Evolutionary conservation across 2,797 vertebrate species (phyloP).

Genomic region (Sparidentex hasta): DNA sequence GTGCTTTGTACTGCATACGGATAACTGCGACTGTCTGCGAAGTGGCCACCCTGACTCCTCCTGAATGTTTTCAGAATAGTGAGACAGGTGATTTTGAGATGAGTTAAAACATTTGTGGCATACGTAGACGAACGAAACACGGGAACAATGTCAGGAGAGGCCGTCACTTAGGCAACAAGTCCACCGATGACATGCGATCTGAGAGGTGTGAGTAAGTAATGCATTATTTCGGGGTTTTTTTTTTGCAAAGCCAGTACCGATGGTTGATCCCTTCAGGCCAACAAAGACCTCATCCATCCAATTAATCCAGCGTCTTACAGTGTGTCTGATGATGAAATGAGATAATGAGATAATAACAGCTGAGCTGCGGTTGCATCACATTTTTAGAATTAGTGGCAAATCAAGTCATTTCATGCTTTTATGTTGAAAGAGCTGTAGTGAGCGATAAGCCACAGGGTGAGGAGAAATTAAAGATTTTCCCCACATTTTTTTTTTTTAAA

Average conservation of each 20-base stretch:
- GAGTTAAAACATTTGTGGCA: not conserved
- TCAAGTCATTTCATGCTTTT: conserved; percentile 25
- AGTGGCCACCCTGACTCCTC: conserved; percentile 7
- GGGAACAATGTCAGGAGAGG: conserved; percentile 23
- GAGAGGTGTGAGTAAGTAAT: conserved; percentile 30
- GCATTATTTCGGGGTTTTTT: conserved; percentile 10
- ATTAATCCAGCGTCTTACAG: conserved; percentile 39
- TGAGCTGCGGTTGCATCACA: conserved; percentile 22
- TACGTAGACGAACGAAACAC: not conserved
- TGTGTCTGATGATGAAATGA: conserved; percentile 36
- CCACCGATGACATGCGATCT: conserved; percentile 31
- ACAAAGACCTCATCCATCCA: conserved; percentile 43
- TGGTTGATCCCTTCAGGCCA: conserved; percentile 25
- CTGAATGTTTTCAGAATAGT: conserved; percentile 17
- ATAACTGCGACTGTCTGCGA: conserved; percentile 40
- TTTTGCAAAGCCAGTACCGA: conserved; percentile 29
- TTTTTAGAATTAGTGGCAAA: conserved; percentile 32
- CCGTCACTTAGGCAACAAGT: conserved; percentile 55
- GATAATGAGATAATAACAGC: conserved; percentile 51
- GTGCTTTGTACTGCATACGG: conserved; percentile 33
- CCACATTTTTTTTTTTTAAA: not conserved
- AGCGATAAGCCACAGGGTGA: conserved; percentile 21
- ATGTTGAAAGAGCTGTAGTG: conserved; percentile 20
- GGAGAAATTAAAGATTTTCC: conserved; percentile 17
- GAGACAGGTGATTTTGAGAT: conserved; percentile 4